phyloP scores from a whole-genome alignment of 2,113 vertebrate species.

The Phyllostomus discolor region DNA sequence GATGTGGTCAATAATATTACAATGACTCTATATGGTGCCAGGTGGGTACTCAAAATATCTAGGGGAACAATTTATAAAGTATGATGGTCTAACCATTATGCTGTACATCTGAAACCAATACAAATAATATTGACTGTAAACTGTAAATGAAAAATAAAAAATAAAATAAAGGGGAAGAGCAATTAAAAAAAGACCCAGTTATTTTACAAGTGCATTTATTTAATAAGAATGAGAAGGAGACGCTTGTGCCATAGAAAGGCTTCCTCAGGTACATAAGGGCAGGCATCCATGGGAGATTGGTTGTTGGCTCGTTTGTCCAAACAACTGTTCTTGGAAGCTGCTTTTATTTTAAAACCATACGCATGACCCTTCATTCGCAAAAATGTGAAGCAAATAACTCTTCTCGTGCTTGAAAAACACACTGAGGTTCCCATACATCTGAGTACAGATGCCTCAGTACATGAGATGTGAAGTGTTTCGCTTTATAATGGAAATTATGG shows the following conservation, averaged over 20 bases:
- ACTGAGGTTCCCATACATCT: neutral
- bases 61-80: too few relatives aligned
- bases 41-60: neutral
- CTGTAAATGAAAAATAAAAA: neutral
- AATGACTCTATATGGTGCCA: neutral
- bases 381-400: neutral
- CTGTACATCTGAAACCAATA: neutral
- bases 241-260: too few relatives aligned
- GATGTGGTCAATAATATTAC: neutral
- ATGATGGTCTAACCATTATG: neutral
- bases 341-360: neutral
- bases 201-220: neutral
- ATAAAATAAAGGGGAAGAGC: neutral
- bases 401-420: neutral
- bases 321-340: neutral
- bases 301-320: neutral
- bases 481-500: neutral
- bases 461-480: neutral
- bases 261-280: fast-evolving
- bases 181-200: neutral
- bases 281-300: neutral
- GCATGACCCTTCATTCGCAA: neutral
- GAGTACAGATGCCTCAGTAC: neutral
- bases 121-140: neutral
- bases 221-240: neutral